A percentile compares a stretch with the other conserved stretches of the same genome.
These are phyloP conservation scores for Tachuris rubrigastra DNA, from an alignment of 2,113 vertebrate genomes.

Conservation along the genomic window DNA sequence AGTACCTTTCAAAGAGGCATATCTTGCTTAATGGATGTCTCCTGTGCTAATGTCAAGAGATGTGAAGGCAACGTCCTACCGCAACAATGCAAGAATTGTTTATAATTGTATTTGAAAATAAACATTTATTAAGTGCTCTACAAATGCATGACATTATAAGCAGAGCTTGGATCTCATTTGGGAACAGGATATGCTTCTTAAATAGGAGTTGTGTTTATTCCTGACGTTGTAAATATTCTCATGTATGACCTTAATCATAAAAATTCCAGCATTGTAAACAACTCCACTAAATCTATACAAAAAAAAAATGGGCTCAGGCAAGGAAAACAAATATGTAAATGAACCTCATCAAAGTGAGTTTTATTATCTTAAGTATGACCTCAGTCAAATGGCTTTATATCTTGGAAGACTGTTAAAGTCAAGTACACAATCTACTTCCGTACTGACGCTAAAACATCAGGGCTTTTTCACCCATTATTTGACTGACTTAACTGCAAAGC, in stretches of 20 bases:
- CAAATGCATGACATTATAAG: slow-evolving; percentile 48
- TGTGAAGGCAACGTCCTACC: background rate
- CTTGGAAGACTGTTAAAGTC: slow-evolving; percentile 35
- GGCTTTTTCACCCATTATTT: background rate
- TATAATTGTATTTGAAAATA: slow-evolving; percentile 65
- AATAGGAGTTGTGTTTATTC: slow-evolving; percentile 55
- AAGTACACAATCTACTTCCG: slow-evolving; percentile 7
- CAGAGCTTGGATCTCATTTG: slow-evolving; percentile 50
- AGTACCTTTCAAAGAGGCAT: background rate
- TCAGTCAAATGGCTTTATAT: slow-evolving; percentile 57
- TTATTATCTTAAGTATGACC: slow-evolving; percentile 56
- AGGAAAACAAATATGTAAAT: slow-evolving; percentile 75
- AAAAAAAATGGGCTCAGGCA: slow-evolving; percentile 47
- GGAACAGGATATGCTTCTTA: slow-evolving; percentile 55
- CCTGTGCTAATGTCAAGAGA: slow-evolving; percentile 23
- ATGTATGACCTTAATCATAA: slow-evolving; percentile 64
- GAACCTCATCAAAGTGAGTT: slow-evolving; percentile 62
- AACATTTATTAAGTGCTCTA: slow-evolving; percentile 59
- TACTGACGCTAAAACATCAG: background rate
- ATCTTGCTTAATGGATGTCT: slow-evolving; percentile 9
- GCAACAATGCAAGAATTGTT: background rate
- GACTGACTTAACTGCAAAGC: background rate
- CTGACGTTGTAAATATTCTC: slow-evolving; percentile 55
- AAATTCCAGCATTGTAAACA: slow-evolving; percentile 65
- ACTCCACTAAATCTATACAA: slow-evolving; percentile 47